Evolutionary conservation across 1,140 invertebrate genomes (phyloP), one percentile per base, ranked within the genome.

Genomic region (Epicauta chinensis): DNA sequence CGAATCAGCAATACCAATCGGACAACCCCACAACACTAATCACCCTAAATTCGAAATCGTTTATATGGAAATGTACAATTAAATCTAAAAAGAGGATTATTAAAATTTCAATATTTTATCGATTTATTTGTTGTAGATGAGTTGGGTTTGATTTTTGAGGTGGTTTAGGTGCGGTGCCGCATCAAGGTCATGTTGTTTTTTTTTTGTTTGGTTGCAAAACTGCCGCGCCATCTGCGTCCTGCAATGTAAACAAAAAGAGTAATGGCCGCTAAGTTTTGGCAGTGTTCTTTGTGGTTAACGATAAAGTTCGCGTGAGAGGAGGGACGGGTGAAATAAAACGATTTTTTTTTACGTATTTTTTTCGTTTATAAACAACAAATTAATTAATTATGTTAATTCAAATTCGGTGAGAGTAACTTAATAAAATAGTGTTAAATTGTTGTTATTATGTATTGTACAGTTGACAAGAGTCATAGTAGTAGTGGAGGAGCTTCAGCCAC

Each of bases 351-450:
- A 34, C 38, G 55, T 40, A 54, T 16, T 30, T 45, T 45, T 12
- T 37, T 36, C 12, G 10, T 40, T 53, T 51, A 35, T 46, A 51
- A 56, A 64, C 43, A 52, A 55, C 50, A n/a, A 34, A 34, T n/a
- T 34, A n/a, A 34, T n/a, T 58, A 64, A 67, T 68, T 63, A 71
- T 71, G 69, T 53, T 62, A 62, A 65, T 61, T 61, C 60, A 62
- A 63, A 62, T 71, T 71, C 69, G 69, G 69, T 71, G 69, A 71
- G 65, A 66, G 62, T 71, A 62, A 65, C 65, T 65, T 62, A 23
- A 23, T 58, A 60, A 59, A 51, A 46, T 61, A 63, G 63, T 68
- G 64, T 62, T 68, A 64, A 60, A 60, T 61, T 62, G 56, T 23
- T 63, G 58, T 64, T 63, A 69, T 62, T 64, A 71, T 71, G 69